Evolutionary conservation across 1,140 invertebrate species (phyloP).

Genomic region (Brachionus koreanus): DNA sequence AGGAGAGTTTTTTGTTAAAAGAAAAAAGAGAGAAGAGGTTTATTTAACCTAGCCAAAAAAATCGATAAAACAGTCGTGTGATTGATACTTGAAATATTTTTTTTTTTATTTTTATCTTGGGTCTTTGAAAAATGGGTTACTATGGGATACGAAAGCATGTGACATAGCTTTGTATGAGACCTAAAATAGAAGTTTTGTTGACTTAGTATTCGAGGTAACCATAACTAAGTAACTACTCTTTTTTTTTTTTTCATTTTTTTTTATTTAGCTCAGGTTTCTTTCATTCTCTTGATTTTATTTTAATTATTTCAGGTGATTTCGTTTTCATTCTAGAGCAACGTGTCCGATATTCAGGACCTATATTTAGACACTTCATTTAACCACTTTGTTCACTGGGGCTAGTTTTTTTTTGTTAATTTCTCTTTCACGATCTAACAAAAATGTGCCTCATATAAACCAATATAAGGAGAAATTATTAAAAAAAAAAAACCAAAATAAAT

Average conservation of each 20-base stretch:
- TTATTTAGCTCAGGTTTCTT: background rate
- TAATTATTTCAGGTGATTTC: conserved; percentile 11
- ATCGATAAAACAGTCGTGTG: background rate
- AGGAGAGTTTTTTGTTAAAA: background rate
- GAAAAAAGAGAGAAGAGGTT: too few relatives aligned
- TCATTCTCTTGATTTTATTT: background rate
- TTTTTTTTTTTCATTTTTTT: background rate
- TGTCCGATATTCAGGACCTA: conserved; percentile 11
- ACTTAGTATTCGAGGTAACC: conserved; percentile 23
- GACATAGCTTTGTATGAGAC: background rate
- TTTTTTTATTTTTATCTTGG: background rate
- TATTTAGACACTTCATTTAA: background rate
- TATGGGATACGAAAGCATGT: conserved; percentile 20
- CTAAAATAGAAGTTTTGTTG: conserved; percentile 6
- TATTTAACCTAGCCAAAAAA: conserved; percentile 24
- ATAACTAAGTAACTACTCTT: conserved; percentile 32
- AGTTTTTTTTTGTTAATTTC: background rate
- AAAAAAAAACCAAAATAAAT: too few relatives aligned
- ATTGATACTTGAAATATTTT: background rate
- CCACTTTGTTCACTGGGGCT: background rate
- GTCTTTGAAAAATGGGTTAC: background rate
- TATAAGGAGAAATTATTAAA: too few relatives aligned
- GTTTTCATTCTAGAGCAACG: background rate
- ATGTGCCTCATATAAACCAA: too few relatives aligned
- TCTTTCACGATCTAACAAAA: too few relatives aligned